phyloP scores from a whole-genome alignment of 2,888 invertebrate species.

The Allolobophora icterica region DNA sequence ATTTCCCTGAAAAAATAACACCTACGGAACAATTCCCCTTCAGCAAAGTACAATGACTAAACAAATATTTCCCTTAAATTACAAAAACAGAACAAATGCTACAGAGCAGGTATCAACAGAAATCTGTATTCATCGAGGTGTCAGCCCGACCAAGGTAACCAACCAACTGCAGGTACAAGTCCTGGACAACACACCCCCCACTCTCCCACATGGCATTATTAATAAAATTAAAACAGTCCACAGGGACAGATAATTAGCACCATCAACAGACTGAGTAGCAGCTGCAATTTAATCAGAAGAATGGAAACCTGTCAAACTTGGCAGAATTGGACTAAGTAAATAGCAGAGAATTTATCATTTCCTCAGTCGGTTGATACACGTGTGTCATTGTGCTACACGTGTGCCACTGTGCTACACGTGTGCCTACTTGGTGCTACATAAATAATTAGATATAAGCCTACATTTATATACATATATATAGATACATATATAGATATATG shows the following conservation, averaged over 20 bases:
- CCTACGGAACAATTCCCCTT: neutral
- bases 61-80: neutral
- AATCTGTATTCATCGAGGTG: slow-evolving; percentile 2
- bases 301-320: neutral
- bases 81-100: neutral
- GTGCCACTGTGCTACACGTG: neutral
- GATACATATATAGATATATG: no score
- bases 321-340: slow-evolving; percentile 8
- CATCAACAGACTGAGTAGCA: neutral
- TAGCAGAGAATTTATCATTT: neutral
- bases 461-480: no score
- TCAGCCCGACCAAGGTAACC: neutral
- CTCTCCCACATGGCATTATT: neutral
- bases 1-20: neutral
- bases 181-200: neutral
- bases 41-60: neutral
- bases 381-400: neutral
- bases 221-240: neutral
- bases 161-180: neutral
- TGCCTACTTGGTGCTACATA: neutral
- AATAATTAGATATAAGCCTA: neutral
- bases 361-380: neutral
- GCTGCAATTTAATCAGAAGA: neutral
- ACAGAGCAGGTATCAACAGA: neutral
- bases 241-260: slow-evolving; percentile 1